Conservation (phyloP, 2,113 vertebrate species). For the Cricetomys ansorgei region DNA sequence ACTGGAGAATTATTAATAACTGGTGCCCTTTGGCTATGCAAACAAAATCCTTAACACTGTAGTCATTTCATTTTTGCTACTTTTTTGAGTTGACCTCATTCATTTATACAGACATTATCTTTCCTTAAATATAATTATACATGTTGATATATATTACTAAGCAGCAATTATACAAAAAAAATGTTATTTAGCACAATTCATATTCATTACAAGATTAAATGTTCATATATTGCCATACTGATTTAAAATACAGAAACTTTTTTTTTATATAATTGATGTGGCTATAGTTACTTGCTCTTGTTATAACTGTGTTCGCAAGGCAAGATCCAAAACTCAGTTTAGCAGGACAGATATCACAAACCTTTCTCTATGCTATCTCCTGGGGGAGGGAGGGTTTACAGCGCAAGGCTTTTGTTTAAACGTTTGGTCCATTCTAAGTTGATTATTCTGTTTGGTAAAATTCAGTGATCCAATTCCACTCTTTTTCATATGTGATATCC, state of each 20-base stretch:
- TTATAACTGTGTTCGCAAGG: background rate
- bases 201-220: background rate
- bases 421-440: background rate
- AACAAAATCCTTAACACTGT: background rate
- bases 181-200: background rate
- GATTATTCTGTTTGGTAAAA: background rate
- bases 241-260: background rate
- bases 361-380: background rate
- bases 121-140: constrained; percentile 22
- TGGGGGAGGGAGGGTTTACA: background rate
- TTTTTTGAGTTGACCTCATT: background rate
- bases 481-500: background rate
- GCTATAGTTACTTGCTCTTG: background rate
- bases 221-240: background rate
- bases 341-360: background rate
- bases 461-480: background rate
- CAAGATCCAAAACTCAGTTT: background rate
- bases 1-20: background rate
- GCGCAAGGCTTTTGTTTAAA: background rate
- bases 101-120: background rate
- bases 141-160: background rate
- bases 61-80: background rate
- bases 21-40: background rate
- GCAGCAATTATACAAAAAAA: background rate
- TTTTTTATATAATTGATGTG: background rate